These are phyloP conservation scores for Petrolisthes cinctipes DNA, from an alignment of 2,888 invertebrate genomes.

Conservation along the genomic window DNA sequence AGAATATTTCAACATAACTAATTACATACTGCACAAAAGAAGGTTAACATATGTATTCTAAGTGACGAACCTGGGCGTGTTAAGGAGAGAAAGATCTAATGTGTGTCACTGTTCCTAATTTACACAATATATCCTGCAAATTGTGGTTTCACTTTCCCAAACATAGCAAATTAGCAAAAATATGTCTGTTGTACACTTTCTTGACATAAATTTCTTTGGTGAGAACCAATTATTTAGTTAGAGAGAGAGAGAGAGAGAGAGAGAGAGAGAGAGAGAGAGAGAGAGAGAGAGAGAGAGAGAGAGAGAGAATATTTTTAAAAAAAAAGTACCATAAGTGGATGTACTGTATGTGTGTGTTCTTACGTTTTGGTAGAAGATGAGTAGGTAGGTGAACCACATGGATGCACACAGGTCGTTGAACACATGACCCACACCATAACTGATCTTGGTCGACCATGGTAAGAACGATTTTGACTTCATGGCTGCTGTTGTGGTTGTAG, in stretches of 20 bases:
- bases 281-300: not conserved
- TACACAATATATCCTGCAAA: too few species aligned
- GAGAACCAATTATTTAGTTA: not conserved
- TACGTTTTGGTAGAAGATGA: conserved; percentile 80
- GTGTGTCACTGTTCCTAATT: too few species aligned
- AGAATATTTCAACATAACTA: too few species aligned
- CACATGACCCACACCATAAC: conserved; percentile 86
- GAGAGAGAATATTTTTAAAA: conserved; percentile 4
- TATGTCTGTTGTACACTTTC: too few species aligned
- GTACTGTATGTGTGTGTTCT: not conserved
- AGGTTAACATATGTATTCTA: too few species aligned
- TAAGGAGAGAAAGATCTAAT: too few species aligned
- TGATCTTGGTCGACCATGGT: conserved; percentile 69
- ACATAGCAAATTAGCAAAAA: too few species aligned
- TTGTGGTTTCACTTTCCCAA: too few species aligned
- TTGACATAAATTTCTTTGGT: too few species aligned
- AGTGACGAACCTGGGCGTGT: too few species aligned
- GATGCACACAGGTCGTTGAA: conserved; percentile 92
- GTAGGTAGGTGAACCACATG: conserved; percentile 93
- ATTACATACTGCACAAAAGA: too few species aligned
- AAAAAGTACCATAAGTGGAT: not conserved
- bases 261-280: not conserved
- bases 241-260: not conserved
- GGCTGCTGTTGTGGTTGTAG: not conserved
- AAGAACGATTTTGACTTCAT: conserved; percentile 22